These are phyloP conservation scores for Acanthosepion esculentum DNA, from an alignment of 2,888 invertebrate species.

Conservation along the genomic window DNA sequence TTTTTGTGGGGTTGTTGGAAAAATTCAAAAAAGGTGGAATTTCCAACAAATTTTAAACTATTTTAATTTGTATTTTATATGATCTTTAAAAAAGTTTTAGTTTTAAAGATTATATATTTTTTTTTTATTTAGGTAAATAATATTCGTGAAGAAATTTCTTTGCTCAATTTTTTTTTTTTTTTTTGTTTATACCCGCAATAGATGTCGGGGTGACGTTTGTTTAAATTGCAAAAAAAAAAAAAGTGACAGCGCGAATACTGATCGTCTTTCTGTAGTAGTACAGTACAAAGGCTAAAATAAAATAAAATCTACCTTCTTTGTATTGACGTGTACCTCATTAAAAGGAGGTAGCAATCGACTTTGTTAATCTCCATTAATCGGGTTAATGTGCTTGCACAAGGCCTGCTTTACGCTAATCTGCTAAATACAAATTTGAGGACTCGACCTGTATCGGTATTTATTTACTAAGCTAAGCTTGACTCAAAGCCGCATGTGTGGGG, in stretches of 20 bases:
- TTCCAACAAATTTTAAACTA: no score
- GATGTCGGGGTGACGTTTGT: no score
- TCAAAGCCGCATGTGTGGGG: background rate
- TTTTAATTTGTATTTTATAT: no score
- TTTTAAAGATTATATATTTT: no score
- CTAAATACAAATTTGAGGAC: conserved; percentile 11
- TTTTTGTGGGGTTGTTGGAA: no score
- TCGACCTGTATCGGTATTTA: conserved; percentile 33
- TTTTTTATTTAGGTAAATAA: no score
- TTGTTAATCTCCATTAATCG: background rate
- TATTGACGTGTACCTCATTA: background rate
- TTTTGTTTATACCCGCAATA: no score
- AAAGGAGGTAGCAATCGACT: background rate
- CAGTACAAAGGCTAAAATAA: background rate
- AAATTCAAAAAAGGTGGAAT: no score
- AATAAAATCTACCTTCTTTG: background rate
- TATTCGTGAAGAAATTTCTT: no score
- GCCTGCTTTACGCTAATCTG: conserved; percentile 16
- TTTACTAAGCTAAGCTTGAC: background rate
- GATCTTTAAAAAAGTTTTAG: no score
- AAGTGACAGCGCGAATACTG: background rate
- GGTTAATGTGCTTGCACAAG: background rate
- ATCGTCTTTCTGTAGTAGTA: background rate
- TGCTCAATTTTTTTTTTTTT: no score
- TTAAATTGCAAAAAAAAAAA: background rate